Conservation (phyloP, 2,797 vertebrate genomes). For the Notoglanidium macrostoma region DNA sequence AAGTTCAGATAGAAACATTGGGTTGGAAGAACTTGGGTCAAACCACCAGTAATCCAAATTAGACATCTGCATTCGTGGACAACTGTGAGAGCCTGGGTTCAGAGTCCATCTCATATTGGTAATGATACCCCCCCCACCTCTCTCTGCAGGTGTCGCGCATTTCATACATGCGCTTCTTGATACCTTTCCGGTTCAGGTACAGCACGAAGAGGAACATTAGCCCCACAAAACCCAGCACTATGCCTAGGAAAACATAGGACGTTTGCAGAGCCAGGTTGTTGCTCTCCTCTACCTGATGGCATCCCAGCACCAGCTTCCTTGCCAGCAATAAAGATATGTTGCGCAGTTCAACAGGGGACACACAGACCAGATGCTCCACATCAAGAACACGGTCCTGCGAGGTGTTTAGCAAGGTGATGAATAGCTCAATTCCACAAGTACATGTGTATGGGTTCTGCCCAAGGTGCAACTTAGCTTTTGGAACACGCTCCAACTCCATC, state of each 20-base stretch:
- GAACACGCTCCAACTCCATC: constrained; percentile 66
- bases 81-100: constrained; percentile 75
- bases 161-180: constrained; percentile 77
- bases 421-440: constrained; percentile 74
- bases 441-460: constrained; percentile 75
- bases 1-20: constrained; percentile 21
- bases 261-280: constrained; percentile 75
- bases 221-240: constrained; percentile 78
- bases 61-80: constrained; percentile 70
- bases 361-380: constrained; percentile 64
- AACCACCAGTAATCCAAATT: constrained; percentile 1
- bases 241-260: constrained; percentile 78
- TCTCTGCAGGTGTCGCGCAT: constrained; percentile 77
- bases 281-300: constrained; percentile 62
- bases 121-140: constrained; percentile 80
- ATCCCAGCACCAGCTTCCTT: constrained; percentile 65
- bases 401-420: constrained; percentile 76
- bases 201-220: constrained; percentile 82
- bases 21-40: not conserved
- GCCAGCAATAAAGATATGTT: constrained; percentile 71
- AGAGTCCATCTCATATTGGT: constrained; percentile 78
- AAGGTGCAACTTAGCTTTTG: constrained; percentile 60
- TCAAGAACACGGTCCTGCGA: constrained; percentile 67
- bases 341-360: constrained; percentile 70
- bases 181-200: constrained; percentile 81